Evolutionary conservation across 1,140 invertebrate species (phyloP), one percentile per base, ranked within the genome.

Genomic region (Elymnias hypermnestra): DNA sequence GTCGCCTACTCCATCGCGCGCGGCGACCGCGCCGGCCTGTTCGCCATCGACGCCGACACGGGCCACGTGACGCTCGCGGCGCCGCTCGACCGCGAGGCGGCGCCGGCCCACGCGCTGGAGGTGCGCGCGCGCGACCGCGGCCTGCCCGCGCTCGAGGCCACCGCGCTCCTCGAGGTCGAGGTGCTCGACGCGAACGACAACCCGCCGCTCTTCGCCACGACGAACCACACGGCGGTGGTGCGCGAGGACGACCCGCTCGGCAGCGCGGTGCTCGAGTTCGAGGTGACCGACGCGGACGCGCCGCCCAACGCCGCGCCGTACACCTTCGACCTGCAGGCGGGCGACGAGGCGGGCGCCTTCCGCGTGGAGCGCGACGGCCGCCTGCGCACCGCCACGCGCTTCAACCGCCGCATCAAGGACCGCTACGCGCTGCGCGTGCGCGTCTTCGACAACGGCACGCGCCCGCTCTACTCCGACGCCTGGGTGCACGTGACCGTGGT

Each of bases 251-350:
- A 98, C 76, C 92, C 97, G 73, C 92, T 94, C 0, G 89, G 92
- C 1, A 96, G 96, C 0, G 92, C 93, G 0, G 89, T 91, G 2
- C 94, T 98, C 1, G 91, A 92, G 0, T 93, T 92, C 58, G 92
- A 97, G 0, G 89, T 90, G 9, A 97, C 97, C 31, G 98, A 99
- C 76, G 90, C 87, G 7, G 98, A 99, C 79, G 92, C 92, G 2
- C 96, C 95, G 1, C 96, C 98, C 66, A 99, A 99, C 84, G 94
- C 95, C 78, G 93, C 99, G 56, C 96, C 95, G 0, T 99, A 97
- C 87, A 95, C 94, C 51, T 94, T 98, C 59, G 94, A 98, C 83
- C 86, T 96, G 7, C 92, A 94, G 58, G 91, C 92, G 22, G 92
- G 97, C 81, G 94, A 96, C 57, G 96, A 99, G 38, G 97, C 99